phyloP scores from a whole-genome alignment of 35 echinoderm and acorn worm species.

The Eucidaris tribuloides region DNA sequence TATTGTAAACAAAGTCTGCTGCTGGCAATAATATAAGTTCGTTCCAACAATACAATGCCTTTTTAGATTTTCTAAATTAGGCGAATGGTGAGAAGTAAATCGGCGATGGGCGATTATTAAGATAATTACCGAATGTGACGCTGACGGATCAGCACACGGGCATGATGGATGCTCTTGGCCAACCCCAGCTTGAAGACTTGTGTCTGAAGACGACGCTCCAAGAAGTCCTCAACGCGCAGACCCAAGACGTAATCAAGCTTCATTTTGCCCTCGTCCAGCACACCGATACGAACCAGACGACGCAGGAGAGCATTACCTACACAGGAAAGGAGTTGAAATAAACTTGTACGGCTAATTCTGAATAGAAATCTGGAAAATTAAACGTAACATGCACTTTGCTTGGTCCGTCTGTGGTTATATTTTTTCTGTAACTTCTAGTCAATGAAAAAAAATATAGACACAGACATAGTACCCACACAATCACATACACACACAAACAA shows the following conservation, averaged over 20 bases:
- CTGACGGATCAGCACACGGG: conserved; percentile 92
- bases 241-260: conserved; percentile 99
- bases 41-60: no score
- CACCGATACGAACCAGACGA: conserved; percentile 96
- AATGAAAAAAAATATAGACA: neutral
- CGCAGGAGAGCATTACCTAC: conserved; percentile 96
- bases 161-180: conserved; percentile 99
- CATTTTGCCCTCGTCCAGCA: conserved; percentile 97
- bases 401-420: neutral
- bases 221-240: conserved; percentile 96
- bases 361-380: neutral
- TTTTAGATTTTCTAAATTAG: no score
- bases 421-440: neutral
- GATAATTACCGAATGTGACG: conserved; percentile 92
- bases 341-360: no score
- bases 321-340: neutral
- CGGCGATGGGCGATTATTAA: no score
- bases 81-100: no score
- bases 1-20: no score
- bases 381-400: neutral
- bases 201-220: conserved; percentile 98
- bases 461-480: neutral
- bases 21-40: no score
- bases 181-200: conserved; percentile 98
- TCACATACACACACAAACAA: neutral